These are phyloP conservation scores for Apis dorsata DNA, from an alignment of 1,140 invertebrate genomes.

Conservation along the genomic window DNA sequence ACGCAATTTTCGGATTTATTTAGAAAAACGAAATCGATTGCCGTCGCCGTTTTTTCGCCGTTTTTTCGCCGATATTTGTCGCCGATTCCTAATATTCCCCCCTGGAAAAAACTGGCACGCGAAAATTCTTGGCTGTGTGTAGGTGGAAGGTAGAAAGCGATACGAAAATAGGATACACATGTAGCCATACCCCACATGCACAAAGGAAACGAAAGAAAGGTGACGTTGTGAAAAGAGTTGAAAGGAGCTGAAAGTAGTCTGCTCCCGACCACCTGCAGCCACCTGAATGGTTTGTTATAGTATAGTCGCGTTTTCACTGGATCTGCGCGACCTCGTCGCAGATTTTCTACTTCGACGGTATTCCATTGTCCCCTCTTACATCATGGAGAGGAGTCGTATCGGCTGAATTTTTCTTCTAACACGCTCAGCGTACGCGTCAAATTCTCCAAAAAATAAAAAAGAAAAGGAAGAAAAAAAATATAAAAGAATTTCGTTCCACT, in stretches of 20 bases:
- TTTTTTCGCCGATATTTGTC: not conserved
- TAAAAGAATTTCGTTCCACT: no score
- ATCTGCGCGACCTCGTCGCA: conserved; percentile 30
- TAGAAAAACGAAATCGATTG: no score
- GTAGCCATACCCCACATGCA: not conserved
- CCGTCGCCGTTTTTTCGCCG: no score
- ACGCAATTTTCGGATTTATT: no score
- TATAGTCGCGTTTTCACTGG: conserved; percentile 28
- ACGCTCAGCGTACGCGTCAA: no score
- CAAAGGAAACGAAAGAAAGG: conserved; percentile 10
- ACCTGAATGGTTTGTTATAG: conserved; percentile 21
- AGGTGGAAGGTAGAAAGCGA: not conserved
- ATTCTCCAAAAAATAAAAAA: no score
- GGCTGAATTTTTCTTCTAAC: no score
- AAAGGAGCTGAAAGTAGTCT: conserved; percentile 33
- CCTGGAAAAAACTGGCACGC: not conserved
- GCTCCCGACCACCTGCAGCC: conserved; percentile 43
- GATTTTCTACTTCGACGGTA: conserved; percentile 32
- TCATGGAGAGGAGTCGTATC: not conserved
- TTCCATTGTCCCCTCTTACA: conserved; percentile 16
- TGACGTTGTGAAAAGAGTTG: not conserved
- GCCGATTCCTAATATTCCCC: not conserved
- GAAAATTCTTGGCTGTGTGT: not conserved
- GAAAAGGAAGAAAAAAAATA: no score
- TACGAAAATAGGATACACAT: not conserved